Percentiles rank a stretch among this genome's conserved stretches.
These are phyloP conservation scores for Labeo catla DNA, from an alignment of 2,113 vertebrate genomes.

Conservation along the genomic window DNA sequence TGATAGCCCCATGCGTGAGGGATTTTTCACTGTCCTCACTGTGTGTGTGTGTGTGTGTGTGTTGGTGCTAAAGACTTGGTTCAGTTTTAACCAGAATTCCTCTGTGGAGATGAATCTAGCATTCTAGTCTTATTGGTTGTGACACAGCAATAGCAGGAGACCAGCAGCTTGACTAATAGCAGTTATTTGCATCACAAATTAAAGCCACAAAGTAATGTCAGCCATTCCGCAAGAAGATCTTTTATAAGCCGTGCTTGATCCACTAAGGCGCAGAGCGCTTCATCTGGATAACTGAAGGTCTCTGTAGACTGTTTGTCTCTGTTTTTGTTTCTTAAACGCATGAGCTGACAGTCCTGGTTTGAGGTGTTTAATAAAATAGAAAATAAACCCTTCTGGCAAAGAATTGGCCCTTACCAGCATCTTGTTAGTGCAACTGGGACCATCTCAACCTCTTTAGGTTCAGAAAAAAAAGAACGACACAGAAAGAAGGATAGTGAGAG, in stretches of 20 bases:
- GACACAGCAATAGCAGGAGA: neutral
- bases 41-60: neutral
- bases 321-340: neutral
- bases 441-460: neutral
- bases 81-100: neutral
- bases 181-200: slow-evolving; percentile 3
- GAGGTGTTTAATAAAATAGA: neutral
- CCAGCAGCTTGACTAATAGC: neutral
- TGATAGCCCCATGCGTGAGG: neutral
- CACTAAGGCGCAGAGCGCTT: neutral
- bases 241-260: neutral
- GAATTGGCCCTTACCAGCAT: neutral
- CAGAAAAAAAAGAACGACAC: neutral
- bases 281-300: slow-evolving; percentile 2
- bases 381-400: neutral
- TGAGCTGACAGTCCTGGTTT: neutral
- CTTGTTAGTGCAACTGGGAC: neutral
- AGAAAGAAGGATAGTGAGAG: neutral
- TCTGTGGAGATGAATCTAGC: neutral
- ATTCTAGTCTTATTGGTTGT: neutral
- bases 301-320: neutral
- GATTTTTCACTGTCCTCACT: slow-evolving; percentile 18
- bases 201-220: slow-evolving; percentile 1
- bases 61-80: neutral
- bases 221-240: neutral